These are phyloP conservation scores for Tetrao urogallus DNA, from an alignment of 2,113 vertebrate species.

Conservation along the genomic window DNA sequence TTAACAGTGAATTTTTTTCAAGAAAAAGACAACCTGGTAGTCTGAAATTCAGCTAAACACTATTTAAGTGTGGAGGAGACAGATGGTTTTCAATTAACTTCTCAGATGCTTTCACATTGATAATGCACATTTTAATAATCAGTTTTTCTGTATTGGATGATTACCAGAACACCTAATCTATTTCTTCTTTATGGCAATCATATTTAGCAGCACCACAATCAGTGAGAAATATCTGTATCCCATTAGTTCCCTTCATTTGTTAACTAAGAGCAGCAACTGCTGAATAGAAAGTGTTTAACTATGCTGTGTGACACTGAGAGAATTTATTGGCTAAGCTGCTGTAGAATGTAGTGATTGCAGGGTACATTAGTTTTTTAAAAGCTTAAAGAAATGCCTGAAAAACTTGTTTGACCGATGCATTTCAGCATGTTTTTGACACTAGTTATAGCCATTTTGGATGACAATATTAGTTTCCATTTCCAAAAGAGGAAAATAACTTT, in stretches of 20 bases:
- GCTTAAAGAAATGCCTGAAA: neutral
- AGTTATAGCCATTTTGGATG: neutral
- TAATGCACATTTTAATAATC: neutral
- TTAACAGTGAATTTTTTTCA: neutral
- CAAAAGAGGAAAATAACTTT: neutral
- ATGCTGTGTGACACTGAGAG: neutral
- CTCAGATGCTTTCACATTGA: neutral
- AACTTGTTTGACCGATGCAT: neutral
- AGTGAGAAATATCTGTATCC: neutral
- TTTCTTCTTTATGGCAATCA: neutral
- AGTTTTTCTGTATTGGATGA: neutral
- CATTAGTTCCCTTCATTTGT: neutral
- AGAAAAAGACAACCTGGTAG: neutral
- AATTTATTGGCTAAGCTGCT: neutral
- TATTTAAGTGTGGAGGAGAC: neutral
- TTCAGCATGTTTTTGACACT: neutral
- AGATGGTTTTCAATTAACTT: neutral
- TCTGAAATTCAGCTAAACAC: neutral
- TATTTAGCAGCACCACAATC: neutral
- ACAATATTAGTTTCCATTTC: neutral
- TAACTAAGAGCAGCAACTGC: neutral
- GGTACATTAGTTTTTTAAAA: neutral
- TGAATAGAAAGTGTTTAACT: neutral
- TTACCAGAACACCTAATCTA: neutral
- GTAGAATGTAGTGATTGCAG: neutral